Evolutionary conservation across 2,888 invertebrate species (phyloP).

Genomic region (Agriopis aurantiaria): DNA sequence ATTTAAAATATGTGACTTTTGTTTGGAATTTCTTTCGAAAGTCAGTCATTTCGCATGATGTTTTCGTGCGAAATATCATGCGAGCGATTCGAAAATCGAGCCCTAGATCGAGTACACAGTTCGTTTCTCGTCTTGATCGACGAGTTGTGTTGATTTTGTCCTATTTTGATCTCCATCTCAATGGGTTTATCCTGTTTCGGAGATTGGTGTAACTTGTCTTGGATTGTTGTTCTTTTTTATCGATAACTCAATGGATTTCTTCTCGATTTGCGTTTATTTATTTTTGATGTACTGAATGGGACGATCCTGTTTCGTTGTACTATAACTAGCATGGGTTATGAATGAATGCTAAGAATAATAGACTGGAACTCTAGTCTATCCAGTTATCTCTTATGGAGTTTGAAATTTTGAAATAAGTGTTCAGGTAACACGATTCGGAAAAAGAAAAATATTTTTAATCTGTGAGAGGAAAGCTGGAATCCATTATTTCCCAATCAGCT

Average conservation of each 20-base stretch:
- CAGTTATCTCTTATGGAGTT: too few species aligned
- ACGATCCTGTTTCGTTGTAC: slow-evolving; percentile 14
- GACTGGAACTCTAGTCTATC: slow-evolving; percentile 6
- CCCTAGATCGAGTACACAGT: slow-evolving; percentile 19
- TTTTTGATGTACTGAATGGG: slow-evolving; percentile 23
- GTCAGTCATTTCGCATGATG: too few species aligned
- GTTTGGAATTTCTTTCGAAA: too few species aligned
- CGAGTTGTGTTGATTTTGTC: slow-evolving; percentile 22
- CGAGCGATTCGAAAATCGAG: too few species aligned
- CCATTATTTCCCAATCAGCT: too few species aligned
- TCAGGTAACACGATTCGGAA: too few species aligned
- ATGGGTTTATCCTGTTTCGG: slow-evolving; percentile 29
- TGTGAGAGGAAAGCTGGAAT: too few species aligned
- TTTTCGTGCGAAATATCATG: too few species aligned
- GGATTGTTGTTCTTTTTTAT: slow-evolving; percentile 12
- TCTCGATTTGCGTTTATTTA: slow-evolving; percentile 22
- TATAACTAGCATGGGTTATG: slow-evolving; percentile 11
- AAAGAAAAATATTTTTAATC: too few species aligned
- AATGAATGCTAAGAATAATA: slow-evolving; percentile 18
- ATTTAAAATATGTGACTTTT: too few species aligned
- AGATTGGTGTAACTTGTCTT: slow-evolving; percentile 21
- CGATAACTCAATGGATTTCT: slow-evolving; percentile 23
- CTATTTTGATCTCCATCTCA: slow-evolving; percentile 14
- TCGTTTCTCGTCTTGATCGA: slow-evolving; percentile 17
- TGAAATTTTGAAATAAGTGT: too few species aligned